Conservation (phyloP, 2,888 invertebrate species). For the Melinaea menophilus region DNA sequence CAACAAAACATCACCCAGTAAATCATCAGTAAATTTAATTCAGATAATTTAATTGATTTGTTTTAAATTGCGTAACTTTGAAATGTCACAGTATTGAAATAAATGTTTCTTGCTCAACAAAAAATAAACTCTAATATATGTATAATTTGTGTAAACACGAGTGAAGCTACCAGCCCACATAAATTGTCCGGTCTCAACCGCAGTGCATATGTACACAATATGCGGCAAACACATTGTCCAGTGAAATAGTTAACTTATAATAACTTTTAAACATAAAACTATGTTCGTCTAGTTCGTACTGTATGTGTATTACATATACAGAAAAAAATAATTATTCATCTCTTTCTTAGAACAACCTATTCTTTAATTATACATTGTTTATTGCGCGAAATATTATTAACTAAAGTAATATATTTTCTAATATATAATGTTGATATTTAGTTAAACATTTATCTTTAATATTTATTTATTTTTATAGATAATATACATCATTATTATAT, state of each 20-base stretch:
- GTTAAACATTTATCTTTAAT: too few species aligned
- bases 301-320: background rate
- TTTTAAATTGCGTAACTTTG: too few species aligned
- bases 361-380: too few species aligned
- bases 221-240: constrained; percentile 10
- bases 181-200: constrained; percentile 27
- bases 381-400: too few species aligned
- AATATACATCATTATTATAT: background rate
- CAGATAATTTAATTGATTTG: too few species aligned
- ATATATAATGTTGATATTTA: too few species aligned
- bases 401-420: too few species aligned
- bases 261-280: constrained; percentile 4
- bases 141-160: constrained; percentile 7
- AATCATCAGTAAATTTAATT: too few species aligned
- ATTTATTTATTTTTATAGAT: background rate
- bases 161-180: constrained; percentile 19
- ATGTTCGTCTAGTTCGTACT: background rate
- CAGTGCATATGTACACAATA: constrained; percentile 20
- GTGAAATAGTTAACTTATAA: constrained; percentile 2
- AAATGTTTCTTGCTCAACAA: background rate
- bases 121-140: background rate
- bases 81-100: background rate
- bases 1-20: too few species aligned
- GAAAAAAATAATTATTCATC: too few species aligned
- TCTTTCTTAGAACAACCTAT: too few species aligned